Evolutionary conservation across 2,888 invertebrate genomes (phyloP), one percentile per base, ranked within the genome.

Genomic region (Eucera pruinosa): DNA sequence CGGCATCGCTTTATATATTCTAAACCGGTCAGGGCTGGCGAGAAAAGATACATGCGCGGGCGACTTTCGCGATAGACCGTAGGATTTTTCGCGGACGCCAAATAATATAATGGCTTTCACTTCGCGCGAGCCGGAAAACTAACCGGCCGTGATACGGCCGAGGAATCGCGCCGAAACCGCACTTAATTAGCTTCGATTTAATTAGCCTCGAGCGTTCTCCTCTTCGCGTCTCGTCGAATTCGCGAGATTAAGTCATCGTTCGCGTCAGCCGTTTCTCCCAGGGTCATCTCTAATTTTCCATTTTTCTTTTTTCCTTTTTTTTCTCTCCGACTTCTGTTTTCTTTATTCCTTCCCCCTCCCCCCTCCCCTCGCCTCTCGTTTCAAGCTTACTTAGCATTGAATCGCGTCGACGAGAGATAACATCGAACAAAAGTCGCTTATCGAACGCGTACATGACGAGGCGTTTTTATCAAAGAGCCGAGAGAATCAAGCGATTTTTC

Each of bases 61-160:
- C 86, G 81, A 87, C 89, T 88, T 88, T 90, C 87, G 88, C 89
- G 89, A 88, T 87, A 85, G 80, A 68, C 66, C 83, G 81, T 73
- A 76, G 15, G 6, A 89, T 90, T 83, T 91, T 91, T 90, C 90
- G 87, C 87, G 85, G 82, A 84, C 88, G 85, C 87, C 86, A 88
- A 90, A 90, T 89, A 89, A 89, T 89, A 89, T 90, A 91, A 90
- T 91, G 84, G 90, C 91, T 91, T 92, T 92, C 91, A 92, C 91
- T 91, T 91, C 87, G 71, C 86, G 69, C 76, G 62, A 58, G 77
- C 68, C 75, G 77, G 77, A 61, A 75, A 84, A 81, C 61, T 69
- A 54, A 55, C 77, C 72, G 72, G 67, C 60, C 75, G 75, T 78
- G 74, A 78, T 77, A 71, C 52, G 47, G 41, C 20, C 71, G 57